Base-by-base conservation (phyloP, 2,113 vertebrate species). In the Carlito syrichta region DNA sequence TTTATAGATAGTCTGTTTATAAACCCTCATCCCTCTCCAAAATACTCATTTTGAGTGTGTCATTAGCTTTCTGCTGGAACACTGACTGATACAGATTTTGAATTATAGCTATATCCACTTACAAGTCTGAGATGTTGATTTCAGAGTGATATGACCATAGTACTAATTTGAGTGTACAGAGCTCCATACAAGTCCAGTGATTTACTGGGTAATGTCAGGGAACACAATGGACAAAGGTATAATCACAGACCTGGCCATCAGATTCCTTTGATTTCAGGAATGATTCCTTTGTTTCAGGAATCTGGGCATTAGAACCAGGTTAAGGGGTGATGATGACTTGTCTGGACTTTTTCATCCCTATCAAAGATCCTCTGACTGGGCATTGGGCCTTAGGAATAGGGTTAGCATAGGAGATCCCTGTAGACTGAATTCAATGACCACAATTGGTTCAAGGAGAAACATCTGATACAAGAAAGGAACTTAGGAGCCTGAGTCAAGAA, bases 221-320 rank as follows among this genome's bases (percentile, higher is more conserved):
- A 82, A 58, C 79, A 92, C 17, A 91, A 30, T 60, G 30, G 20
- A 48, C n/a, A 68, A 79, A 86, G 19, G 3, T 92, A 43, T 25
- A 90, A 66, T 63, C 74, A 76, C 32, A 87, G 40, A 88, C 52
- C 9, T 76, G 20, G 45, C 35, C 50, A 35, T 92, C 43, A 89
- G 27, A 87, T 82, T 90, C 23, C 71, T 94, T 14, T 68, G 69
- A 85, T 79, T 20, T 77, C n/a, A n/a, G 69, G 40, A n/a, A n/a
- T n/a, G n/a, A n/a, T n/a, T n/a, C n/a, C n/a, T n/a, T n/a, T n/a
- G 58, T 79, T 94, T 95, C 38, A 92, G 52, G 60, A 91, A 60
- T 88, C 63, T 95, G 88, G 50, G 19, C 87, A n/a, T 66, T 6
- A 92, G 48, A 23, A 40, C 56, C 79, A 81, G 76, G 81, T 63